phyloP scores from a whole-genome alignment of 2,888 invertebrate species.

The Julus scanicus region DNA sequence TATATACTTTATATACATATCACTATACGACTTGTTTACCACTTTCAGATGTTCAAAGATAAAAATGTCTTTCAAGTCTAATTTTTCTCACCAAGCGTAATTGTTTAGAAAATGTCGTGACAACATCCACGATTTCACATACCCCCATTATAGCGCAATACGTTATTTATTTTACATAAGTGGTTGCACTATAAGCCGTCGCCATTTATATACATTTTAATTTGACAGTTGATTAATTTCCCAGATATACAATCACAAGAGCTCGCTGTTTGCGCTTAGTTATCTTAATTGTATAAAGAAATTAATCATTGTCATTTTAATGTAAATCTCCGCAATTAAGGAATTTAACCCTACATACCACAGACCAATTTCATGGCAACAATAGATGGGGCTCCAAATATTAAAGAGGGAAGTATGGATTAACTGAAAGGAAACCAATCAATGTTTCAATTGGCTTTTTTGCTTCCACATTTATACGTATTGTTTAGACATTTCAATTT shows the following conservation, averaged over 20 bases:
- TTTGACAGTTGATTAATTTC: conserved; percentile 28
- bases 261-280: conserved; percentile 21
- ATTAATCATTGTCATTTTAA: conserved; percentile 33
- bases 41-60: too few species aligned
- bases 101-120: neutral
- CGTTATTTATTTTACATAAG: conserved; percentile 9
- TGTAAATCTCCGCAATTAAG: conserved; percentile 22
- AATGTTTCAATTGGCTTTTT: too few species aligned
- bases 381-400: neutral
- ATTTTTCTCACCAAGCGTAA: too few species aligned
- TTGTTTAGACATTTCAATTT: too few species aligned
- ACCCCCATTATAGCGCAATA: neutral
- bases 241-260: conserved; percentile 14
- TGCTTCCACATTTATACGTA: too few species aligned
- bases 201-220: conserved; percentile 22
- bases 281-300: conserved; percentile 27
- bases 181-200: neutral
- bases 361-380: conserved; percentile 13
- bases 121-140: neutral
- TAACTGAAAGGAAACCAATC: neutral
- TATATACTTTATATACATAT: too few species aligned
- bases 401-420: neutral
- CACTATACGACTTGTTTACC: too few species aligned
- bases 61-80: too few species aligned
- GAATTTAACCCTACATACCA: conserved; percentile 28